Evolutionary conservation across 2,113 vertebrate species (phyloP), one percentile per base, ranked within the genome.

Genomic region (Periophthalmodon schlosseri): DNA sequence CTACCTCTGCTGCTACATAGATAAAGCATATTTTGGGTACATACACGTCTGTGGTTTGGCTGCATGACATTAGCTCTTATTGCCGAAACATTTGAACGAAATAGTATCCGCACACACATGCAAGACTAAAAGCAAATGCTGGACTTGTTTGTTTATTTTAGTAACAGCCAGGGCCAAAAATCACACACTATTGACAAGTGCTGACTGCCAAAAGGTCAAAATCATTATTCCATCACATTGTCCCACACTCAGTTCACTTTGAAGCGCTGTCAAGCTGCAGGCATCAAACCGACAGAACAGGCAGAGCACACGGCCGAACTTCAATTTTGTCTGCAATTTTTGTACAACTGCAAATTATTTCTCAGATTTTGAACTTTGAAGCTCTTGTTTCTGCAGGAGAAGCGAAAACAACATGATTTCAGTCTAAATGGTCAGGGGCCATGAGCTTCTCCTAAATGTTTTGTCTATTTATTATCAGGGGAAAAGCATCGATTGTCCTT

Each of bases 1-100:
- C 68, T 88, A 87, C 77, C 65, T 82, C 71, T 69, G 57, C 83
- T 85, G 80, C 80, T 75, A 66, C 66, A n/a, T 49, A 84, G 92
- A 91, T 92, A 91, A 91, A 79, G 69, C 71, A n/a, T 57, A 68
- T 73, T 83, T 24, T 75, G 36, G 46, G 71, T 60, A 21, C 56
- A 69, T 28, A 23, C 76, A 49, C 24, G 67, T 72, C 52, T 84
- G 79, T 72, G 56, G 78, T 77, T n/a, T 28, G 36, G 70, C 63
- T 60, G 58, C 60, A 24, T 69, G 70, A 80, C 72, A 68, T 18
- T 50, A 77, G 64, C 1, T 21, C 46, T 20, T 16, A 12, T 16
- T 76, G 16, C 47, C 21, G 21, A 64, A 21, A 46, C 57, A 70
- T 65, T 21, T 57, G n/a, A 28, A 20, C 16, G 12, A 58, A 49